Evolutionary conservation across 2,797 vertebrate species (phyloP), one percentile per base, ranked within the genome.

Genomic region (Cynodonichthys magdalenae): DNA sequence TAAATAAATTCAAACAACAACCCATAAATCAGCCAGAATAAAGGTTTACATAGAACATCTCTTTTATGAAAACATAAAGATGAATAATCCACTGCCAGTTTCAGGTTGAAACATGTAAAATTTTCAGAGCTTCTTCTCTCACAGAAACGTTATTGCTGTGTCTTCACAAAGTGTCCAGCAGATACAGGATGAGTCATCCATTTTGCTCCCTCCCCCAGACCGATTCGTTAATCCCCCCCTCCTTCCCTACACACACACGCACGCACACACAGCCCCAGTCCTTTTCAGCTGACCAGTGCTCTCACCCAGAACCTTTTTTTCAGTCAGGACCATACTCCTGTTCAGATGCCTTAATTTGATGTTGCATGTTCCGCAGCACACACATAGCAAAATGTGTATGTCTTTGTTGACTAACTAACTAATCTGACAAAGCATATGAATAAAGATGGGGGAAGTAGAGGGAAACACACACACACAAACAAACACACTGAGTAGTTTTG

Each of bases 121-220:
- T 5, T 31, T 31, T 31, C 29, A 31, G 5, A 31, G 29, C 36
- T 28, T 52, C 15, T 1, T 51, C 27, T 7, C 47, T 49, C 48
- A 67, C 42, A 27, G 46, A 68, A 64, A 55, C 58, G 61, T 46
- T 34, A 72, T 58, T 53, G 47, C 60, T 58, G 67, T 66, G 82
- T 79, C 78, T 74, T 72, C 51, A 49, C 74, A 71, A 63, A 74
- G 60, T 71, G 78, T 77, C 56, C 69, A 75, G 70, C 74, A 74
- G 65, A 74, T 71, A 75, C 72, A 79, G 85, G 69, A 90, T 92
- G 90, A 90, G 77, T 92, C 90, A 92, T 90, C 88, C 76, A 17
- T 63, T 66, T 80, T 71, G 63, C 74, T 69, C 82, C 72, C 67
- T 28, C 83, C 83, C 74, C 67, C 74, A 77, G 76, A 84, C 82